Percentiles rank a stretch among this genome's conserved stretches.
Conservation (phyloP, 2,113 vertebrate genomes). For the Crotalus viridis region DNA sequence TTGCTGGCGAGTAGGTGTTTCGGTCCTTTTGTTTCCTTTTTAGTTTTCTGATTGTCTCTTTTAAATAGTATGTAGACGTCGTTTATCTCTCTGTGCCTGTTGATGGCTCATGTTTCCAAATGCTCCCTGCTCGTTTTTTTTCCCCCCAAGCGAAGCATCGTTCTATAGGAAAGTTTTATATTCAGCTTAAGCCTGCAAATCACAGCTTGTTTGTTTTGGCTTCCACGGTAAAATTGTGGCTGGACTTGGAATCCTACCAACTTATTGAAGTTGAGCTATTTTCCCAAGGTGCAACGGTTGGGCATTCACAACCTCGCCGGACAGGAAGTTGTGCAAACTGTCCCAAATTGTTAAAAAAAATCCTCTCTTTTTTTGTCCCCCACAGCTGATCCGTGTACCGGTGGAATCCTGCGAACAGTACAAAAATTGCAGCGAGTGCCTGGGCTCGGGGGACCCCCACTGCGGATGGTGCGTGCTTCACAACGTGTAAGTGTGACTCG, state of each 20-base stretch:
- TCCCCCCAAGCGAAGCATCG: not conserved
- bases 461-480: slow-evolving; percentile 99
- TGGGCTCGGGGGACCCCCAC: slow-evolving; percentile 94
- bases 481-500: slow-evolving; percentile 83
- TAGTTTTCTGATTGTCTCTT: not conserved
- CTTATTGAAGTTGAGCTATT: rapidly evolving
- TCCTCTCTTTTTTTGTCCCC: slow-evolving; percentile 36
- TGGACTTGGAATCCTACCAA: no score
- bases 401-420: slow-evolving; percentile 94
- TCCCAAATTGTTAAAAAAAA: not conserved
- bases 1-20: not conserved
- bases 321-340: not conserved
- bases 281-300: rapidly evolving
- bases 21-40: not conserved
- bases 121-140: not conserved
- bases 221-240: no score
- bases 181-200: not conserved
- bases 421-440: slow-evolving; percentile 85
- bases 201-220: not conserved
- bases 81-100: not conserved
- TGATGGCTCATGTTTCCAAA: not conserved
- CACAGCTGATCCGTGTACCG: slow-evolving; percentile 88
- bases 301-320: not conserved
- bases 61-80: not conserved
- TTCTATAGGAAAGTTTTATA: not conserved